phyloP scores from a whole-genome alignment of 1,140 invertebrate species.

The Chelonus insularis region DNA sequence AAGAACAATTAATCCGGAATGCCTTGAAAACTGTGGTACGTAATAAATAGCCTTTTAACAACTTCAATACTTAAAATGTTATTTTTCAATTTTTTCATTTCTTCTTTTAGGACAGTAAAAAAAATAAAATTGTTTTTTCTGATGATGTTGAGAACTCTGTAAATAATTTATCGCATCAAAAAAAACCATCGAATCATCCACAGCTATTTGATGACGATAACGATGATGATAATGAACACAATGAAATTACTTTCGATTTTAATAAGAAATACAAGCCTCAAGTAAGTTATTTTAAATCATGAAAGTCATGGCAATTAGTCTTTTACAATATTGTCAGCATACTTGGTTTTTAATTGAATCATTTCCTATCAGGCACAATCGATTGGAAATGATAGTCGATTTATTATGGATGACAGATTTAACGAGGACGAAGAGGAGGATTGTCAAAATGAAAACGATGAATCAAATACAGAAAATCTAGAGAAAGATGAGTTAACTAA shows the following conservation, averaged over 20 bases:
- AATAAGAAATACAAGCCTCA: conserved; percentile 5
- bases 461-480: conserved; percentile 40
- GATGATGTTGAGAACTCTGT: conserved; percentile 55
- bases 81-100: conserved; percentile 22
- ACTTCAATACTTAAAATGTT: not conserved
- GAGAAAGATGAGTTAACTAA: conserved; percentile 50
- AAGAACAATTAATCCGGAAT: conserved; percentile 62
- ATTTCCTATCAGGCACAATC: too few species aligned
- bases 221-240: conserved; percentile 58
- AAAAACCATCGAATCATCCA: conserved; percentile 39
- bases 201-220: conserved; percentile 57
- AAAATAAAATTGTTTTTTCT: conserved; percentile 65
- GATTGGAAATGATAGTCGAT: too few species aligned
- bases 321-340: too few species aligned
- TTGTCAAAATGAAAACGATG: conserved; percentile 36
- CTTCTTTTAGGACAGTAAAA: conserved; percentile 58
- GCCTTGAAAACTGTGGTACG: conserved; percentile 62
- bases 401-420: conserved; percentile 53
- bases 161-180: too few species aligned
- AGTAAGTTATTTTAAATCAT: too few species aligned
- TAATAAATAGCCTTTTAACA: conserved; percentile 10
- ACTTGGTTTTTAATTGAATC: too few species aligned
- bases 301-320: too few species aligned
- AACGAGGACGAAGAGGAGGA: conserved; percentile 59
- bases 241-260: conserved; percentile 52